phyloP scores from a whole-genome alignment of 2,888 invertebrate species.

The Hipparchia sbordonii region DNA sequence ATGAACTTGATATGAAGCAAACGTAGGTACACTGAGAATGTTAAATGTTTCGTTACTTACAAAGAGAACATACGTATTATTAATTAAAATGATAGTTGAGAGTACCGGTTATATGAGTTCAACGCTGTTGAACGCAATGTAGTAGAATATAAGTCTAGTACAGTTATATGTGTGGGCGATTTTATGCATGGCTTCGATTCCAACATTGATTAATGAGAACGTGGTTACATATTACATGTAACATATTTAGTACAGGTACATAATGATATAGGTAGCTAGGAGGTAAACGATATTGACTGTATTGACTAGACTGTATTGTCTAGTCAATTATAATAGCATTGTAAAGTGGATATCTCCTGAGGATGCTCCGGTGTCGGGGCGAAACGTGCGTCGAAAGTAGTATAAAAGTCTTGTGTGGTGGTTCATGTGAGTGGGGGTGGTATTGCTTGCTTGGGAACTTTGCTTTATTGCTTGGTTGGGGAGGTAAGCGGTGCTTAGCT shows the following conservation, averaged over 20 bases:
- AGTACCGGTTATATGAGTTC: not conserved
- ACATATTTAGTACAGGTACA: not conserved
- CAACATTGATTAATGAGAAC: slow-evolving; percentile 11
- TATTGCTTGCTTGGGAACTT: no score
- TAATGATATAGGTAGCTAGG: not conserved
- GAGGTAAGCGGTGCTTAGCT: no score
- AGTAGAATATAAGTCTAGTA: not conserved
- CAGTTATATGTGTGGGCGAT: not conserved
- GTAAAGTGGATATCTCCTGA: no score
- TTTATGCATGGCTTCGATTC: slow-evolving; percentile 4
- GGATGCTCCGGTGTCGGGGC: no score
- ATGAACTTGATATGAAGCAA: no score
- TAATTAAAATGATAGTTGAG: slow-evolving; percentile 1
- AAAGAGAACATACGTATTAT: not conserved
- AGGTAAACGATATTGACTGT: not conserved
- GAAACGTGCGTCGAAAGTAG: no score
- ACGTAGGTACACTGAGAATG: no score
- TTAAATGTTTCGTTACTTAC: not conserved
- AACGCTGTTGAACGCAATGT: not conserved
- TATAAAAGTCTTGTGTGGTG: no score
- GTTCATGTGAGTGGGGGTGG: no score
- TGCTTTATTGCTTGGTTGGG: no score
- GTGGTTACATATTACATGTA: not conserved
- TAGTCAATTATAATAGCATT: no score
- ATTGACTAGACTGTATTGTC: no score